These are phyloP conservation scores for Promerops cafer DNA, from an alignment of 2,113 vertebrate species.

Conservation along the genomic window DNA sequence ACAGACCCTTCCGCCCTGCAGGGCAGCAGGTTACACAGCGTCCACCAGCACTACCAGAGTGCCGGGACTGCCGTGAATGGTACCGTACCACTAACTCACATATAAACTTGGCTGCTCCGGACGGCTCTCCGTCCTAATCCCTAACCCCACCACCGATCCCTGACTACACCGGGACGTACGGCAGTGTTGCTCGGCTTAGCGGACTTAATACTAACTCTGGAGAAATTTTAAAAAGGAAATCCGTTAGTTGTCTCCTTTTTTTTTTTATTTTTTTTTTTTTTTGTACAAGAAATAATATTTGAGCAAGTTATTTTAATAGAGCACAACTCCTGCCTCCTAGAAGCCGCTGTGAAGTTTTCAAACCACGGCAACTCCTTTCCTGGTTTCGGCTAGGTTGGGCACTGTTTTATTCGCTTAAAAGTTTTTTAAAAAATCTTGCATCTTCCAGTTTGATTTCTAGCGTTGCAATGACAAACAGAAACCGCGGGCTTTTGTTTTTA, in stretches of 20 bases:
- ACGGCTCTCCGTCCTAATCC: not conserved
- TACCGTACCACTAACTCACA: constrained; percentile 96
- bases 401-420: constrained; percentile 10
- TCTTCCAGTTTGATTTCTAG: constrained; percentile 48
- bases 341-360: constrained; percentile 8
- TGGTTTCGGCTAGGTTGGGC: constrained; percentile 1
- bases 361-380: not conserved
- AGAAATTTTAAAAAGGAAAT: constrained; percentile 38
- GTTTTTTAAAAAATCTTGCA: constrained; percentile 12
- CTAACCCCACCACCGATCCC: not conserved
- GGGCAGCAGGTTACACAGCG: constrained; percentile 89
- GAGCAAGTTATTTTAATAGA: constrained; percentile 33
- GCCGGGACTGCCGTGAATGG: constrained; percentile 91
- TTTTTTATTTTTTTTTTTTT: constrained; percentile 67
- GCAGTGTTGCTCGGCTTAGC: constrained; percentile 44
- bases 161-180: constrained; percentile 47
- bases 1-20: constrained; percentile 87
- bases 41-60: constrained; percentile 95
- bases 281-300: not conserved
- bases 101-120: constrained; percentile 70
- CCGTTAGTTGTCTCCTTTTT: constrained; percentile 68
- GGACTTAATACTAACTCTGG: constrained; percentile 39
- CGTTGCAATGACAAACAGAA: constrained; percentile 47
- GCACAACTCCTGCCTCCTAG: constrained; percentile 22
- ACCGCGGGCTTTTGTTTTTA: constrained; percentile 14